Evolutionary conservation across 2,113 vertebrate genomes (phyloP).

Genomic region (Callipepla californica): DNA sequence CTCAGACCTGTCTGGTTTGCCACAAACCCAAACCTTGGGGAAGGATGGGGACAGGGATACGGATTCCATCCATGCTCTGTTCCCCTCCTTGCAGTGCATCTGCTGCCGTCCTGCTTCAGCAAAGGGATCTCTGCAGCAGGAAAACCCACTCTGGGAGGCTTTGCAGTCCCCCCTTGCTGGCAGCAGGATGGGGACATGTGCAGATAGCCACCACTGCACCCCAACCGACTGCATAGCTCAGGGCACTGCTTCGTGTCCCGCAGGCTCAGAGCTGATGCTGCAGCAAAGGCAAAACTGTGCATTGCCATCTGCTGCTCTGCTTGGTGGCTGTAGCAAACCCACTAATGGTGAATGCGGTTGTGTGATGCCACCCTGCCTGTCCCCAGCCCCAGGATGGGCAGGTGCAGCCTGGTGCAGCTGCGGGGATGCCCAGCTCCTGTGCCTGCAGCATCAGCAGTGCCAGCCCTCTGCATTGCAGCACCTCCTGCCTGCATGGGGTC

Average conservation of each 20-base stretch:
- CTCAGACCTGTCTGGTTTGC: not conserved
- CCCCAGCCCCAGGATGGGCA: not conserved
- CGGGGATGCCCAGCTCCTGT: not conserved
- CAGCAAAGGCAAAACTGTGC: not conserved
- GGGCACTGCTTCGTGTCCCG: fast-evolving
- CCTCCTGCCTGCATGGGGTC: not conserved
- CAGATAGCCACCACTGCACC: not conserved
- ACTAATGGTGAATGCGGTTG: not conserved
- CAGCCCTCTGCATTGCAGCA: conserved; percentile 68
- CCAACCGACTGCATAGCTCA: fast-evolving
- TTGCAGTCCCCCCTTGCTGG: not conserved
- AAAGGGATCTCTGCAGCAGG: not conserved
- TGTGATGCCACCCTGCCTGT: not conserved
- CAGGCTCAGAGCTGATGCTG: fast-evolving
- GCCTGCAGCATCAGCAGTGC: not conserved
- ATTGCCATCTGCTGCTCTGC: not conserved
- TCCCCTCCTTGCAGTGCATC: not conserved
- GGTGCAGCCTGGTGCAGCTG: not conserved
- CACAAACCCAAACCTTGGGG: fast-evolving
- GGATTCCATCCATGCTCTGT: fast-evolving
- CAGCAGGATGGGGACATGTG: not conserved
- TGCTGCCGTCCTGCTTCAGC: not conserved
- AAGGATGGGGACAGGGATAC: not conserved
- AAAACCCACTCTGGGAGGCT: not conserved
- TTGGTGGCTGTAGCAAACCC: not conserved